Percentiles rank a stretch among this genome's conserved stretches.
Evolutionary conservation across 2,888 invertebrate genomes (phyloP).

Genomic region (Drosophila demipolita): DNA sequence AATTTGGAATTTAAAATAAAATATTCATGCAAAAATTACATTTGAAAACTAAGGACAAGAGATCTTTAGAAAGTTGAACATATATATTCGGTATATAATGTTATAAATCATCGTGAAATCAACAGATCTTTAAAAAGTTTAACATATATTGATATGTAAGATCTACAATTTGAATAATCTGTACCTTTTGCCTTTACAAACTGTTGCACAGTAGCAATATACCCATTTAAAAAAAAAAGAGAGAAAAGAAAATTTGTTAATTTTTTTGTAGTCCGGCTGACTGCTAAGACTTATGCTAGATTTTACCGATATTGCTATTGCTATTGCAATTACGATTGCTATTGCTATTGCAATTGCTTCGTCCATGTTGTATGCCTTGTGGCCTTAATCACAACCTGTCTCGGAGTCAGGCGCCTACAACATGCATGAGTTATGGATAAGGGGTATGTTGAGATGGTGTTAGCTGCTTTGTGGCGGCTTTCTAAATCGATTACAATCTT

Average conservation of each 20-base stretch:
- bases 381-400: slow-evolving; percentile 70
- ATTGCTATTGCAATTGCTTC: not conserved
- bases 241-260: not conserved
- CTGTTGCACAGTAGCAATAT: not conserved
- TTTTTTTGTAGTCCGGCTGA: slow-evolving; percentile 32
- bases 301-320: slow-evolving; percentile 17
- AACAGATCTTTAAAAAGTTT: not conserved
- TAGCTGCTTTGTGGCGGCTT: slow-evolving; percentile 46
- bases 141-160: not conserved
- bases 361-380: slow-evolving; percentile 42
- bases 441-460: slow-evolving; percentile 27
- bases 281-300: slow-evolving; percentile 32
- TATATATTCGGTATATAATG: not conserved
- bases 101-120: too few relatives aligned
- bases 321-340: not conserved
- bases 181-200: not conserved
- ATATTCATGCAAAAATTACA: too few relatives aligned
- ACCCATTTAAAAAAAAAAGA: not conserved
- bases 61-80: not conserved
- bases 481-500: slow-evolving; percentile 66
- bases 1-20: too few relatives aligned
- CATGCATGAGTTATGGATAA: slow-evolving; percentile 61
- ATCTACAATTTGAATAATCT: not conserved
- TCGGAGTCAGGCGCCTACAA: slow-evolving; percentile 46
- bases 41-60: not conserved